Base-by-base conservation (phyloP, 2,797 vertebrate species). In the Synaphobranchus kaupii region DNA sequence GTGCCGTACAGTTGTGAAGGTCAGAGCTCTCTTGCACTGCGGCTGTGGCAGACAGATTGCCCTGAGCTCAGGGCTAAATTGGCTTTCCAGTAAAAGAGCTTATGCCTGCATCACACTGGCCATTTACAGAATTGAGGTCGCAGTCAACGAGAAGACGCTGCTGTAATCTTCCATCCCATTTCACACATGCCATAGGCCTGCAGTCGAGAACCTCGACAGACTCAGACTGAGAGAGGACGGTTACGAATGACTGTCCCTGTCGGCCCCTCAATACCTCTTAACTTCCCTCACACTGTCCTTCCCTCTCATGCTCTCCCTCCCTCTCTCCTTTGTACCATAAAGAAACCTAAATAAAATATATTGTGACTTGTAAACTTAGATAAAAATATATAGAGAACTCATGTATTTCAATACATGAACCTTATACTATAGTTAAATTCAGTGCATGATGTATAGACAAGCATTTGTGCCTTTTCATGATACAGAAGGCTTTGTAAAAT, bases 41-140 rank as follows among this genome's bases (percentile, higher is more conserved):
- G 90, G 88, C 91, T 91, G 94, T 92, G 89, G 92, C 93, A 95
- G 94, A 95, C 95, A 95, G 94, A 93, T 95, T 94, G 92, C 86
- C 89, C 91, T 96, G 95, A 96, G 95, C 95, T 95, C 93, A 91
- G 90, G 89, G 86, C 89, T 92, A 96, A 96, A 97, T 97, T 96
- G 96, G 96, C 96, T 97, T 97, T 96, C 94, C 90, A 94, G 80
- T 93, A 96, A 96, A 96, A 95, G 95, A 95, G 96, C 96, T 97
- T 96, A 96, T 89, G 93, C 93, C 91, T 91, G 95, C 94, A 94
- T 96, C 95, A 96, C 91, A 89, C 91, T 88, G 76, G 47, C 91
- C 91, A 93, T 90, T 93, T 92, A 86, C 90, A 90, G 89, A 94
- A 95, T 95, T 90, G 93, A 94, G 95, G 95, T 96, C 95, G 95